These are phyloP conservation scores for Pantala flavescens DNA, from an alignment of 1,140 invertebrate genomes.

Conservation along the genomic window DNA sequence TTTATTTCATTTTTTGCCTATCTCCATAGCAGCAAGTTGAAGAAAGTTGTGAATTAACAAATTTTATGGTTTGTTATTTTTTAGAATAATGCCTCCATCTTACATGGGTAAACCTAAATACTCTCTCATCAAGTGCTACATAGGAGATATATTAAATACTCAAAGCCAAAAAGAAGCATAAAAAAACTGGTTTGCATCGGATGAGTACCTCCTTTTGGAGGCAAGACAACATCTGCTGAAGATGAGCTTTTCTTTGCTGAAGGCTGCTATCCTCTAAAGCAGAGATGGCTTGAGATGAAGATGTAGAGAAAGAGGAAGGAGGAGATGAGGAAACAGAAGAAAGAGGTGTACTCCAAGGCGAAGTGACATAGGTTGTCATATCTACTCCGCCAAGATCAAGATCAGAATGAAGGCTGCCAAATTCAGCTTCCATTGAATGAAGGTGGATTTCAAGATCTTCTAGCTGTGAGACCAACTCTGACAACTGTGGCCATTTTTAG, in stretches of 20 bases:
- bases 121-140: too few species aligned
- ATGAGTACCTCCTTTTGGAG: not conserved
- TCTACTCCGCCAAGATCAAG: not conserved
- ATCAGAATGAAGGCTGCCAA: not conserved
- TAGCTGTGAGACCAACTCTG: not conserved
- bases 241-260: not conserved
- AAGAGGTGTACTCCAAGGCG: not conserved
- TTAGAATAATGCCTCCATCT: too few species aligned
- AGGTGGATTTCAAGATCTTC: not conserved
- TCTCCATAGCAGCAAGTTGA: too few species aligned
- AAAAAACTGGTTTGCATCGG: too few species aligned
- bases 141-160: too few species aligned
- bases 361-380: not conserved
- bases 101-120: too few species aligned
- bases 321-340: slow-evolving; percentile 1
- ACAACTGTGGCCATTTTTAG: not conserved
- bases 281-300: slow-evolving; percentile 8
- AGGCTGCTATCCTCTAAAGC: slow-evolving; percentile 4
- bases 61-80: too few species aligned
- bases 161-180: too few species aligned
- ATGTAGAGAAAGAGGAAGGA: not conserved
- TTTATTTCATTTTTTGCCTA: too few species aligned
- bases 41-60: too few species aligned
- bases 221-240: slow-evolving; percentile 4
- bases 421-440: slow-evolving; percentile 2